phyloP scores from a whole-genome alignment of 1,140 invertebrate genomes.

The Diachasmimorpha longicaudata region DNA sequence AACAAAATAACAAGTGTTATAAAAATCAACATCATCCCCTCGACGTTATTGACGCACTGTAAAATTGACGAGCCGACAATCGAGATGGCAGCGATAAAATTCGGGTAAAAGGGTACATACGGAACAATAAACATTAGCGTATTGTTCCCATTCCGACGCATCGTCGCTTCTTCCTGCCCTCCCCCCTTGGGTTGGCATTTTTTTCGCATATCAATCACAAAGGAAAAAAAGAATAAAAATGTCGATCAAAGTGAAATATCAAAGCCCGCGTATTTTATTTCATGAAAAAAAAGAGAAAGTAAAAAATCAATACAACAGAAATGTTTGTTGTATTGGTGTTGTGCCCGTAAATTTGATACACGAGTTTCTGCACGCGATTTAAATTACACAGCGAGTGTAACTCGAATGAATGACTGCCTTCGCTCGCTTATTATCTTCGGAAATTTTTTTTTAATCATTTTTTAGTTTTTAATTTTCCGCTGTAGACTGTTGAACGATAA shows the following conservation, averaged over 20 bases:
- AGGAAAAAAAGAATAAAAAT: background rate
- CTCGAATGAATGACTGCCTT: background rate
- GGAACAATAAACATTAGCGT: constrained; percentile 29
- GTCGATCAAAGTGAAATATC: background rate
- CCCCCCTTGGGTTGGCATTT: background rate
- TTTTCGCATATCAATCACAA: background rate
- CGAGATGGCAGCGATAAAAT: constrained; percentile 22
- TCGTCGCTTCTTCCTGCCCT: background rate
- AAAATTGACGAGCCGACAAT: constrained; percentile 22
- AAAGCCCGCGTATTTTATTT: background rate
- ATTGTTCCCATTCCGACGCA: constrained; percentile 7
- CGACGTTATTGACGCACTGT: constrained; percentile 1
- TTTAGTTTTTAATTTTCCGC: background rate
- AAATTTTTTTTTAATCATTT: background rate
- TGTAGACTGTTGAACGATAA: background rate
- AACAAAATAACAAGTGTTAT: background rate
- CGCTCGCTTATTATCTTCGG: background rate
- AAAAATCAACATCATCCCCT: background rate
- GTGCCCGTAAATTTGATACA: background rate
- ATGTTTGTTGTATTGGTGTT: background rate
- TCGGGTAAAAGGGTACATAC: constrained; percentile 6
- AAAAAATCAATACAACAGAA: background rate
- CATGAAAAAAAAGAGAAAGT: background rate
- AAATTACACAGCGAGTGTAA: background rate
- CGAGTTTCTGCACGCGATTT: background rate